Base-by-base conservation (phyloP, 2,113 vertebrate species). In the Ellobius talpinus region DNA sequence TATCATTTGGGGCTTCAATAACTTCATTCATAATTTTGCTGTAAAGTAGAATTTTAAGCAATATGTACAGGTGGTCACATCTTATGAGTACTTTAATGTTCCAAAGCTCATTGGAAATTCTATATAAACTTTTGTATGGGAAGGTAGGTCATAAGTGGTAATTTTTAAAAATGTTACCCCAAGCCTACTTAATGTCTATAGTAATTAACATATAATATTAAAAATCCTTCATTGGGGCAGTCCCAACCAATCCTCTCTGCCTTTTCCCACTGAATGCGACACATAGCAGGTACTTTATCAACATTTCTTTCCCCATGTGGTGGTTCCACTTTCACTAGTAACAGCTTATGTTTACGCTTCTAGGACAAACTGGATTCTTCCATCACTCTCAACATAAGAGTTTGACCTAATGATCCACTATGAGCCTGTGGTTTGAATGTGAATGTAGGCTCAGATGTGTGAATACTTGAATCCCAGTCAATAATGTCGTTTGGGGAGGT, bases 91-190 rank as follows among this genome's bases (percentile, higher is more conserved):
- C 16, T 76, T 92, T 45, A 88, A 66, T 73, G n/a, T 76, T 82
- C 45, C 65, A 88, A 93, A 93, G 29, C 11, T 90, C 91, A 87
- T 50, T 61, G 68, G 63, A 82, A 94, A 96, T 36, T 9, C 68
- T 87, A 42, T 72, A n/a, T 89, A 81, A 72, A 66, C 84, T 92
- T 92, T 92, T 50, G 85, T 84, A 61, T 0, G 4, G n/a, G 33
- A 11, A 87, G 45, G 13, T 87, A 89, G 24, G 93, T 72, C 91
- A 55, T 47, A 55, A 87, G 84, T 76, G 24, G 0, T 76, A 17
- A 12, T 29, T 87, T 93, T 78, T n/a, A 29, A 23, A 70, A 78
- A 79, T 61, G 39, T 88, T 86, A 52, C 3, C 1, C 23, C 61
- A 45, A 45, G 42, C 21, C 89, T 77, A 63, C 10, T 72, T 63